Percentiles rank a stretch among this genome's conserved stretches.
These are phyloP conservation scores for Drosophila sulfurigaster DNA, from an alignment of 1,140 invertebrate species.

Conservation along the genomic window DNA sequence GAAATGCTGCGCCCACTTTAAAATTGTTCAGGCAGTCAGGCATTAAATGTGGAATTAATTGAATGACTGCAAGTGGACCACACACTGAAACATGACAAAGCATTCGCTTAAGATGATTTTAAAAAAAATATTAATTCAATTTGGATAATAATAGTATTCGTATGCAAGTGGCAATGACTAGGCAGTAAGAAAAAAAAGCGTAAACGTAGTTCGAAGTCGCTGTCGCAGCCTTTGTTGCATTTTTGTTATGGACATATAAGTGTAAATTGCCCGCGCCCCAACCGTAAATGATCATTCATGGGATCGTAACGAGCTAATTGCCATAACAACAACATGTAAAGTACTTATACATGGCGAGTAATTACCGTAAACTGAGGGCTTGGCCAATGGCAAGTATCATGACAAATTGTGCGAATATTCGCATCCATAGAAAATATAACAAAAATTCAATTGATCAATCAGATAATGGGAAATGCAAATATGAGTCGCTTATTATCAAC, in stretches of 20 bases:
- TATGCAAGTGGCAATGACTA: slow-evolving; percentile 36
- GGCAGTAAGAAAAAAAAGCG: slow-evolving; percentile 18
- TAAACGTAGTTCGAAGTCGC: neutral
- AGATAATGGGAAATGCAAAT: slow-evolving; percentile 6
- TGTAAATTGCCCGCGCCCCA: slow-evolving; percentile 14
- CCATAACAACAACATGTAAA: slow-evolving; percentile 8
- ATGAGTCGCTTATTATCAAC: neutral
- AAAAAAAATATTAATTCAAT: neutral
- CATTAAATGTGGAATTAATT: slow-evolving; percentile 54
- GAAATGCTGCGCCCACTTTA: neutral
- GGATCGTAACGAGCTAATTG: slow-evolving; percentile 29
- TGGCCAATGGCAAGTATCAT: slow-evolving; percentile 10
- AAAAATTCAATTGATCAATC: neutral
- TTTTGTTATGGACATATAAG: neutral
- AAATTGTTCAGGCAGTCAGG: slow-evolving; percentile 42
- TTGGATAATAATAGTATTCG: slow-evolving; percentile 11
- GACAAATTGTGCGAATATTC: neutral
- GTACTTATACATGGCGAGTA: neutral
- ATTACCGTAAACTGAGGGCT: slow-evolving; percentile 13
- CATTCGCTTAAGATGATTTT: slow-evolving; percentile 26
- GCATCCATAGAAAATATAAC: neutral
- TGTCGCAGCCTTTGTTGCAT: neutral
- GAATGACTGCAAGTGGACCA: neutral
- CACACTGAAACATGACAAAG: slow-evolving; percentile 38
- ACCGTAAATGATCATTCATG: slow-evolving; percentile 17